phyloP scores from a whole-genome alignment of 53 echinoderm and acorn worm species.

The Echinometra lucunter region DNA sequence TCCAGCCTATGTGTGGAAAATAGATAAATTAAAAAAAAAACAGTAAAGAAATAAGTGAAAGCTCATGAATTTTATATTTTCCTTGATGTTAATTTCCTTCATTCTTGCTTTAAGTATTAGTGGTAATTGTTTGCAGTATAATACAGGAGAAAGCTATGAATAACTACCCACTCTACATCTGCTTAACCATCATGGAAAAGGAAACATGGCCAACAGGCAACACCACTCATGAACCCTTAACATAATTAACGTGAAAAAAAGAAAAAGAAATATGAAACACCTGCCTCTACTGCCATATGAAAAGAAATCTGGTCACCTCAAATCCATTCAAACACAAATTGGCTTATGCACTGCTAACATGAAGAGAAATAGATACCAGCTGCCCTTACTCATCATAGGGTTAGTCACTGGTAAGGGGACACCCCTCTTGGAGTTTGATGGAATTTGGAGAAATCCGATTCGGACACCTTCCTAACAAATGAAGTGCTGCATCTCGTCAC shows the following conservation, averaged over 20 bases:
- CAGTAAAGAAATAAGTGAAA: too few relatives aligned
- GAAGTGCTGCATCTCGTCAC: neutral
- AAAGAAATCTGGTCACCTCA: neutral
- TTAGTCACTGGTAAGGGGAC: conserved; percentile 14
- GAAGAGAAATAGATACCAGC: neutral
- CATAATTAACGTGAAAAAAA: neutral
- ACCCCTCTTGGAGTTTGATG: conserved; percentile 14
- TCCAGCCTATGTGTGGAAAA: too few relatives aligned
- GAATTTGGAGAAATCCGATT: conserved; percentile 8
- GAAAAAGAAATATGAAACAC: neutral
- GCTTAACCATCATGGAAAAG: neutral
- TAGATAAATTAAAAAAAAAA: too few relatives aligned
- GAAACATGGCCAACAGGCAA: neutral
- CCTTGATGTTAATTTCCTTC: too few relatives aligned
- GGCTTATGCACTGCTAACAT: neutral
- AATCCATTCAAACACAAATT: neutral
- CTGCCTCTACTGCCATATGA: neutral
- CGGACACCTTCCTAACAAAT: neutral
- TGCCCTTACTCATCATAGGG: neutral
- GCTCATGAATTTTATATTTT: too few relatives aligned
- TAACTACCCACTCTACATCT: neutral
- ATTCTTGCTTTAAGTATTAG: too few relatives aligned
- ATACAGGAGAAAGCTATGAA: neutral
- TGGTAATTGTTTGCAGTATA: too few relatives aligned
- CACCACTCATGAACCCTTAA: neutral